These are phyloP conservation scores for Antigone vipio DNA, from an alignment of 2,113 vertebrate genomes.

Conservation along the genomic window DNA sequence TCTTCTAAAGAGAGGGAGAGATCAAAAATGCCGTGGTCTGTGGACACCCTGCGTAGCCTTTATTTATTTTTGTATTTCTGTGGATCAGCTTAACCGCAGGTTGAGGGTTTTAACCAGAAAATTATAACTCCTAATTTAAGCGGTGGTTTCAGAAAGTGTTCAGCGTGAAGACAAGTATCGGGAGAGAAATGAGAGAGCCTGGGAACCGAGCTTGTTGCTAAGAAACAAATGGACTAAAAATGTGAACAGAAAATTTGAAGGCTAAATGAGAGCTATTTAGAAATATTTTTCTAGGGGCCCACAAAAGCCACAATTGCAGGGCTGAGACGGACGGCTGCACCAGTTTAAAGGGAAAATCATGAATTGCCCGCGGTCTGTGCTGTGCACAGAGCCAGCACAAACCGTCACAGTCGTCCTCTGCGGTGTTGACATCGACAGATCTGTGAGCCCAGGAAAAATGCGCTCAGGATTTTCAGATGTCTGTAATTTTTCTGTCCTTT, in stretches of 20 bases:
- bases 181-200: not conserved
- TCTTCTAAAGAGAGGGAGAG: not conserved
- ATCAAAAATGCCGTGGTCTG: not conserved
- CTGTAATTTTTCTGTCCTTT: not conserved
- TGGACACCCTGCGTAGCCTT: not conserved
- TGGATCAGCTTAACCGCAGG: not conserved
- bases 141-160: not conserved
- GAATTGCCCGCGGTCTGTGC: not conserved
- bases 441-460: not conserved
- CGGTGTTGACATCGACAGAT: rapidly evolving
- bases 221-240: not conserved
- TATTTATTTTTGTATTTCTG: not conserved
- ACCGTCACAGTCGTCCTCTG: not conserved
- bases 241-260: not conserved
- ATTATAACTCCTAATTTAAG: not conserved
- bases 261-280: not conserved
- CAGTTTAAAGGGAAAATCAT: not conserved
- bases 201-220: constrained; percentile 38
- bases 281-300: constrained; percentile 29
- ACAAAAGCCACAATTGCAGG: not conserved
- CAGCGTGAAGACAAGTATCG: not conserved
- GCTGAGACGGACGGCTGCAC: not conserved
- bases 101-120: not conserved
- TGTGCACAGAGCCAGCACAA: not conserved
- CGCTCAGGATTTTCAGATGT: not conserved